Conservation (phyloP, 2,797 vertebrate species). For the Sebastes diaconus region DNA sequence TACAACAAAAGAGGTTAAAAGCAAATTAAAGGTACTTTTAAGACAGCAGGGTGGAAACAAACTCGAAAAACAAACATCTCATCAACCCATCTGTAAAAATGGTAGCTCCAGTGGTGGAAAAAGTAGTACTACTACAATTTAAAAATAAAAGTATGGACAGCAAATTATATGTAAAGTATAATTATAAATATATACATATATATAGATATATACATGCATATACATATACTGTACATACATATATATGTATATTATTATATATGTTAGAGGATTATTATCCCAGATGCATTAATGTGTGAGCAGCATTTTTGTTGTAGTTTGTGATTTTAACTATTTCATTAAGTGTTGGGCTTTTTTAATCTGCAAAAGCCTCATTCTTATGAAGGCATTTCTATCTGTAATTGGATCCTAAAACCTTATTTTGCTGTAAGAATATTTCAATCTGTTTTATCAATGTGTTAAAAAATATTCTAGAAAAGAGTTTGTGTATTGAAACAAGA, state of each 20-base stretch:
- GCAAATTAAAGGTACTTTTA: background rate
- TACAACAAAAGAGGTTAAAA: background rate
- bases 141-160: background rate
- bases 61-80: background rate
- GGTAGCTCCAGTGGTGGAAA: background rate
- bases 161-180: background rate
- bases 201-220: too few species aligned
- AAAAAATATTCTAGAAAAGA: background rate
- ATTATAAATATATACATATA: too few species aligned
- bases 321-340: background rate
- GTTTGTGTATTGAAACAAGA: background rate
- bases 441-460: background rate
- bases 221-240: too few species aligned
- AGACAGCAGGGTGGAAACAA: background rate
- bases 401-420: background rate
- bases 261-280: background rate
- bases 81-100: background rate
- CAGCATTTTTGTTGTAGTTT: background rate
- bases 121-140: background rate
- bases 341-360: background rate
- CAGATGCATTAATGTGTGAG: background rate
- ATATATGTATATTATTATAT: background rate
- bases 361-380: background rate
- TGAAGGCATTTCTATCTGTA: background rate
- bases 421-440: background rate